phyloP scores from a whole-genome alignment of 2,113 vertebrate genomes.

The Pluvianellus socialis region DNA sequence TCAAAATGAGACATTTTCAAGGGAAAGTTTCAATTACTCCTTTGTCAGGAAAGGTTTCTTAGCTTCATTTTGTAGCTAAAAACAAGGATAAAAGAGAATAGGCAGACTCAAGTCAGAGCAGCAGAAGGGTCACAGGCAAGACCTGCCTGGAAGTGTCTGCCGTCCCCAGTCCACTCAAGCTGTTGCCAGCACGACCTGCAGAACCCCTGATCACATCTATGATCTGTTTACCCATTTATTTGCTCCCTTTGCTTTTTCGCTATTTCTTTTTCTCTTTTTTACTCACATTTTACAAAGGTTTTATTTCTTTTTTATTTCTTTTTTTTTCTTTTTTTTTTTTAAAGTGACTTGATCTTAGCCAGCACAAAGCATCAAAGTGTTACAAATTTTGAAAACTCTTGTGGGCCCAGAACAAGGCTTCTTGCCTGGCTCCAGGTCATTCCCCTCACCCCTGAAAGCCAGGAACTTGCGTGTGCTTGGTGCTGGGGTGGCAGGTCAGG shows the following conservation, averaged over 20 bases:
- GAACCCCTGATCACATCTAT: background rate
- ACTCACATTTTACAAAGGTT: background rate
- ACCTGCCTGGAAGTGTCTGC: background rate
- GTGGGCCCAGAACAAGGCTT: background rate
- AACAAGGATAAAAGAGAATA: background rate
- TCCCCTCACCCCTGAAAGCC: fast-evolving
- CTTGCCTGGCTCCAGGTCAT: background rate
- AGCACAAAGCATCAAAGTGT: background rate
- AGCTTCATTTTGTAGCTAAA: background rate
- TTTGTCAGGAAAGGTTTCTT: background rate
- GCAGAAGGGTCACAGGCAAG: background rate
- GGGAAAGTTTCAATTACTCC: background rate
- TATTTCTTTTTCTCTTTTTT: background rate
- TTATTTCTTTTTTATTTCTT: no score
- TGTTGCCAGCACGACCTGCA: background rate
- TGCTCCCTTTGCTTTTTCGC: background rate
- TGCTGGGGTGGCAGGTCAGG: background rate
- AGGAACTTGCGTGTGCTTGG: background rate
- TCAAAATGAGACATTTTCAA: conserved; percentile 8
- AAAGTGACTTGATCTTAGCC: background rate
- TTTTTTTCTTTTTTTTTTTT: no score
- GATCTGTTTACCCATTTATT: background rate
- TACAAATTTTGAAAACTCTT: background rate
- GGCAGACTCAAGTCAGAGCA: background rate
- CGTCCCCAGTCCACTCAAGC: background rate